Evolutionary conservation across 2,113 vertebrate genomes (phyloP).

Genomic region (Anseranas semipalmata): DNA sequence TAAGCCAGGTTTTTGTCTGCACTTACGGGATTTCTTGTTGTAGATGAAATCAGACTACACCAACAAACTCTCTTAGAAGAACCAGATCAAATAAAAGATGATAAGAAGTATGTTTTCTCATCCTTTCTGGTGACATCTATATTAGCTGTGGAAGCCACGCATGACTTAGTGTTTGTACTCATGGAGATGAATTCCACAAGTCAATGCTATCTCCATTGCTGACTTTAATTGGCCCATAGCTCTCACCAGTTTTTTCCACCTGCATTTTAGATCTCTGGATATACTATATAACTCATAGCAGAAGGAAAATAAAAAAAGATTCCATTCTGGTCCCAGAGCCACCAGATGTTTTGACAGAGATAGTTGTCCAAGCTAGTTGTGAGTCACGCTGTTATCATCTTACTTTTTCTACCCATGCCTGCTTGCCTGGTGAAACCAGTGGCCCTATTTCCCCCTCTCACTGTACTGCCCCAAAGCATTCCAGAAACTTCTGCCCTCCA

Average conservation of each 20-base stretch:
- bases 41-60: neutral
- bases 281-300: neutral
- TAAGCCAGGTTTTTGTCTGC: neutral
- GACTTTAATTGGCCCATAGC: neutral
- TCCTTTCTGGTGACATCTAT: neutral
- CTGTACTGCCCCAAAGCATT: too few relatives aligned
- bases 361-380: neutral
- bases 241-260: neutral
- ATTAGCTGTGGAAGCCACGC: neutral
- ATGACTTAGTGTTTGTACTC: neutral
- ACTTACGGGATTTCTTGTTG: neutral
- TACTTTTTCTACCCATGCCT: neutral
- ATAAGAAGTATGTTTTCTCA: neutral
- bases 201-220: neutral
- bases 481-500: neutral
- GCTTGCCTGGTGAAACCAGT: neutral
- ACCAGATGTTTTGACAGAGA: neutral
- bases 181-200: neutral
- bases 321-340: neutral
- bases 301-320: neutral
- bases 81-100: neutral
- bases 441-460: too few relatives aligned
- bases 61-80: neutral
- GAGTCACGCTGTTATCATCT: neutral
- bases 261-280: neutral